Conservation (phyloP, 2,797 vertebrate species). For the Chaetodon trifasciatus region DNA sequence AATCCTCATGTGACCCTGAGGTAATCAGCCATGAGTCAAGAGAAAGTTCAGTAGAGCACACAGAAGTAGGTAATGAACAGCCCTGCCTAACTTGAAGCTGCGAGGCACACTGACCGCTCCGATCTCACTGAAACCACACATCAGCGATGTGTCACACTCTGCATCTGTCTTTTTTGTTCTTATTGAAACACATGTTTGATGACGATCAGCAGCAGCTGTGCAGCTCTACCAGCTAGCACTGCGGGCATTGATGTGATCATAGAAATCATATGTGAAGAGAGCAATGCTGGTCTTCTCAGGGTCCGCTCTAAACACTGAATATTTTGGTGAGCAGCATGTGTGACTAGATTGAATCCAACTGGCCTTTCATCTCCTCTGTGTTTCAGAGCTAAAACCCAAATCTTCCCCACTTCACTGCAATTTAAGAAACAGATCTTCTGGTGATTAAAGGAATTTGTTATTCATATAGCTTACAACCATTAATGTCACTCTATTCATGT, state of each 20-base stretch:
- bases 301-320: neutral
- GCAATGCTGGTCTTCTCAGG: neutral
- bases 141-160: conserved; percentile 19
- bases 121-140: conserved; percentile 9
- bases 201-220: conserved; percentile 48
- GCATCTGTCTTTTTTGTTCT: conserved; percentile 31
- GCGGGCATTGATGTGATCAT: conserved; percentile 30
- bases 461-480: conserved; percentile 36
- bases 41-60: conserved; percentile 53
- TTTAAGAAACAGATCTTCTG: conserved; percentile 10
- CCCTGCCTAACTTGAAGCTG: neutral
- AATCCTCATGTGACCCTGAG: conserved; percentile 56
- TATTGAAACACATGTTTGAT: conserved; percentile 2
- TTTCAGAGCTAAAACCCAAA: conserved; percentile 21
- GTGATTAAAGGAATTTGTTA: conserved; percentile 19
- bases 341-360: neutral
- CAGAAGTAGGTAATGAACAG: conserved; percentile 43
- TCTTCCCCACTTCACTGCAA: neutral
- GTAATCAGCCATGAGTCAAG: conserved; percentile 55
- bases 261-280: conserved; percentile 27
- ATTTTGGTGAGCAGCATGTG: neutral
- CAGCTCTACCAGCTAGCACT: neutral
- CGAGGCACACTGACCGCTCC: conserved; percentile 11
- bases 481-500: conserved; percentile 29
- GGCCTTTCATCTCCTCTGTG: neutral